Evolutionary conservation across 2,113 vertebrate species (phyloP), one percentile per base, ranked within the genome.

Genomic region (Vanacampus margaritifer): DNA sequence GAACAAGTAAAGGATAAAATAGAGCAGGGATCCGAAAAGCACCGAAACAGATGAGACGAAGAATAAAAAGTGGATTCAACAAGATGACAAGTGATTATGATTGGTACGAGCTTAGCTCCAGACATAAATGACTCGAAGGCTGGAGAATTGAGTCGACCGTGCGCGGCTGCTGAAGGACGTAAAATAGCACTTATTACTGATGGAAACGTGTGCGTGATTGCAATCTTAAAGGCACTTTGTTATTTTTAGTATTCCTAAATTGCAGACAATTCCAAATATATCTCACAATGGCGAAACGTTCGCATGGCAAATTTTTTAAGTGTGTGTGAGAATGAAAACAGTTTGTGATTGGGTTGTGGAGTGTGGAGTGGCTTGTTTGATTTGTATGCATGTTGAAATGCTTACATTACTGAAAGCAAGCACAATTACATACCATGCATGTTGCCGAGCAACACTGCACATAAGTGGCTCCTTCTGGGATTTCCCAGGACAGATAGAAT

Each of bases 241-340:
- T 72, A 72, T 79, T 23, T 75, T 77, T 43, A 14, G 76, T 80
- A 61, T 39, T 67, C 46, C 68, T 41, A 14, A 62, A 2, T 69
- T 64, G 67, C 75, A 62, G 63, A 36, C 48, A 51, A 51, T n/a
- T 23, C 35, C 46, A 35, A 36, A 56, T 60, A 57, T 64, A 50
- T 69, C 68, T 63, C 50, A 50, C 66, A 67, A 28, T 14, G 16
- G 77, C 75, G 78, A 72, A 67, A 78, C 50, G 7, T 3, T 75
- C 78, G 72, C 67, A 70, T 12, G 1, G 28, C 76, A 80, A 79
- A 79, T n/a, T 84, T 83, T 56, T 75, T 82, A 80, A 73, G 5
- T 35, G 5, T 53, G 59, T 24, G 32, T 35, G 46, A 74, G 62
- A 78, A 45, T 62, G 62, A 62, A 56, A 68, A 68, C 71, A 69